Evolutionary conservation across 2,113 vertebrate genomes (phyloP).

Genomic region (Ptyas mucosa): DNA sequence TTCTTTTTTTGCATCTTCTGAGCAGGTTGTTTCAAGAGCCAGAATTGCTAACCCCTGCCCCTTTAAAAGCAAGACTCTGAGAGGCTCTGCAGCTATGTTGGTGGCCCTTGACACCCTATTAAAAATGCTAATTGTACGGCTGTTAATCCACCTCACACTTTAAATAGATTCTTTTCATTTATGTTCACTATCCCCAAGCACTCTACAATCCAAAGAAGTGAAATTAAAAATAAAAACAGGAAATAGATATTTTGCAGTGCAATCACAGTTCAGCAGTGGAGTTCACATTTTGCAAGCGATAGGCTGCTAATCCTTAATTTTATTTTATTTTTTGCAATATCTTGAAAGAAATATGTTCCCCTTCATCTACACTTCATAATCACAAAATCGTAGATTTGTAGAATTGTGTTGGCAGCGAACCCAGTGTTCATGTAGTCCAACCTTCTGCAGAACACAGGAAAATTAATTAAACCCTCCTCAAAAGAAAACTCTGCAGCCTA

Average conservation of each 20-base stretch:
- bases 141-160: not conserved
- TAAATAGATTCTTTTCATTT: constrained; percentile 39
- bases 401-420: not conserved
- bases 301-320: not conserved
- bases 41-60: not conserved
- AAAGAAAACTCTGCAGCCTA: not conserved
- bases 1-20: not conserved
- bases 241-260: not conserved
- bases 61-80: constrained; percentile 21
- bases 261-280: not conserved
- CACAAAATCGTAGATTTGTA: not conserved
- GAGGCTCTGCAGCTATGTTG: not conserved
- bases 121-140: constrained; percentile 41
- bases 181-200: constrained; percentile 41
- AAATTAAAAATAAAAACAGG: constrained; percentile 36
- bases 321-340: not conserved
- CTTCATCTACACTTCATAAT: not conserved
- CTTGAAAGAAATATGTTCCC: not conserved
- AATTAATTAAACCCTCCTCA: not conserved
- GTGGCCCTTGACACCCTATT: not conserved
- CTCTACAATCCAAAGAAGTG: constrained; percentile 31
- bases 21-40: not conserved
- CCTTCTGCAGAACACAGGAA: not conserved
- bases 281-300: not conserved
- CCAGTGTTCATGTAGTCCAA: not conserved